Conservation (phyloP, 2,113 vertebrate species). For the Spea multiplicata region DNA sequence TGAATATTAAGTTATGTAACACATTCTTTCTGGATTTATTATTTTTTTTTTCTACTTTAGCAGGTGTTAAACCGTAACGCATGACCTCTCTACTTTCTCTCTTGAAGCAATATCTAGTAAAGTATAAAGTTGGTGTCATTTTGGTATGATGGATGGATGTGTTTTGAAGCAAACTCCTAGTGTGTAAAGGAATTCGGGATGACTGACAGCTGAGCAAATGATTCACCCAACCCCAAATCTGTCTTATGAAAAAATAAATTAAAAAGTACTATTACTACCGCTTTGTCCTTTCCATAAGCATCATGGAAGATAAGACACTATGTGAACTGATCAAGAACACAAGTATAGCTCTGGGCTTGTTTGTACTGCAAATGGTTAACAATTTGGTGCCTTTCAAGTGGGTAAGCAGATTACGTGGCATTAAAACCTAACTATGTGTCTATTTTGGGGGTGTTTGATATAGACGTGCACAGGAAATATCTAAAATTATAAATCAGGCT, state of each 20-base stretch:
- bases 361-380: too few relatives aligned
- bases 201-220: neutral
- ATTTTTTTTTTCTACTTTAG: conserved; percentile 14
- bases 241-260: too few relatives aligned
- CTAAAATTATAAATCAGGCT: too few relatives aligned
- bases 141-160: neutral
- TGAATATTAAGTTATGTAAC: conserved; percentile 41
- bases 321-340: too few relatives aligned
- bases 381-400: too few relatives aligned
- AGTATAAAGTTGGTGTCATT: conserved; percentile 25
- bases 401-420: too few relatives aligned
- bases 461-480: too few relatives aligned
- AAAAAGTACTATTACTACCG: too few relatives aligned
- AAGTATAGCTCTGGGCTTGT: too few relatives aligned
- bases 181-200: conserved; percentile 35
- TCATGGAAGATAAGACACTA: neutral
- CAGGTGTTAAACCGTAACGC: conserved; percentile 23
- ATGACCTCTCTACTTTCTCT: conserved; percentile 30
- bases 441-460: too few relatives aligned
- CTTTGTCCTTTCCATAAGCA: neutral
- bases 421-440: too few relatives aligned
- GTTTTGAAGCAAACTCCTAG: neutral
- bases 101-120: conserved; percentile 23
- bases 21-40: conserved; percentile 29
- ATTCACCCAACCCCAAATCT: neutral